Conservation (phyloP, 2,113 vertebrate species). For the Arenaria interpres region DNA sequence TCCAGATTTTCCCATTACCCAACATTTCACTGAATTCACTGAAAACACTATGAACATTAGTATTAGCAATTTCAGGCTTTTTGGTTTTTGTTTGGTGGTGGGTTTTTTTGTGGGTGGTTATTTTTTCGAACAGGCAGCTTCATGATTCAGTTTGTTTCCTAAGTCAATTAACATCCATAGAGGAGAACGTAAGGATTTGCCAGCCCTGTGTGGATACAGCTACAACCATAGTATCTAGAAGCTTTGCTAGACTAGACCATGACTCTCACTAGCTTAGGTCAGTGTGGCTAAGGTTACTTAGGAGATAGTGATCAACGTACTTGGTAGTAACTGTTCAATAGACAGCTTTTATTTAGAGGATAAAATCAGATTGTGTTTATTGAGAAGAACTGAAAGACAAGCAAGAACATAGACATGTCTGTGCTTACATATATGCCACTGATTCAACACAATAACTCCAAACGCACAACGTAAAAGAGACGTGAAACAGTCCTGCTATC, state of each 20-base stretch:
- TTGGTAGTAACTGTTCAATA: neutral
- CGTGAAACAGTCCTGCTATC: neutral
- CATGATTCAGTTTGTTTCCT: neutral
- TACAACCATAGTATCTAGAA: neutral
- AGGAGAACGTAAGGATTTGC: neutral
- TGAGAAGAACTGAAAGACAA: neutral
- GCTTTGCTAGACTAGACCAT: neutral
- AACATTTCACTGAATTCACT: no score
- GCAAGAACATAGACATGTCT: fast-evolving
- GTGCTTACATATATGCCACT: neutral
- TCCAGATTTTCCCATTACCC: neutral
- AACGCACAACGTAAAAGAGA: neutral
- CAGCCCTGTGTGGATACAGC: neutral
- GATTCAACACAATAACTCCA: neutral
- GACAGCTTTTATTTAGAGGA: neutral
- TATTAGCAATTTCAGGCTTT: neutral
- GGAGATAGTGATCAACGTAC: neutral
- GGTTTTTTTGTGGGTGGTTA: no score
- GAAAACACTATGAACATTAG: neutral
- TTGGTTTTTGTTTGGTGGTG: neutral
- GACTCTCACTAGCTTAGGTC: neutral
- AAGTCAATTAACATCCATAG: neutral
- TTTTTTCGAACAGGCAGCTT: neutral
- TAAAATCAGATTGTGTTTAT: neutral
- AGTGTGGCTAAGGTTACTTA: neutral